Conservation (phyloP, 2,797 vertebrate species). For the Halcyon chelicuti region DNA sequence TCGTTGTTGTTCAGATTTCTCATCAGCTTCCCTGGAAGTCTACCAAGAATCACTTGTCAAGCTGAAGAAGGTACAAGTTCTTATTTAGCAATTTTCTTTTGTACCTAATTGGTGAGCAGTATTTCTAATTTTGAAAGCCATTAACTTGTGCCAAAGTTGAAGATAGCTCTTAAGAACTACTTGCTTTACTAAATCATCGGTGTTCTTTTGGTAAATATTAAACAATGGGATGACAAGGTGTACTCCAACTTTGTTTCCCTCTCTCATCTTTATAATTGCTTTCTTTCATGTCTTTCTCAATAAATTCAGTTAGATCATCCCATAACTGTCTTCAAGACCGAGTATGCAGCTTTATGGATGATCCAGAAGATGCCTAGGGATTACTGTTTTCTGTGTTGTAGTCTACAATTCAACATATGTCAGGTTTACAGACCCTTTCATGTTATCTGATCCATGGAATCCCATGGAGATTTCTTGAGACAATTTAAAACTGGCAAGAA, state of each 20-base stretch:
- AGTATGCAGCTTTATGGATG: background rate
- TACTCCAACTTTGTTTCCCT: background rate
- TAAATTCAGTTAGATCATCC: background rate
- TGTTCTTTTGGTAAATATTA: background rate
- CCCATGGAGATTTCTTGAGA: conserved; percentile 34
- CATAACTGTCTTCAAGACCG: background rate
- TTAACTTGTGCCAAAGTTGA: background rate
- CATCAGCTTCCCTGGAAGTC: background rate
- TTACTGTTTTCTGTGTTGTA: background rate
- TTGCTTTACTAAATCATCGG: background rate
- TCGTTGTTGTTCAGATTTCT: background rate
- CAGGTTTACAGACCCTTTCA: background rate
- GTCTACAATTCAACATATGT: background rate
- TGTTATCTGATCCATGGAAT: conserved; percentile 10
- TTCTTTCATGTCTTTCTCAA: background rate
- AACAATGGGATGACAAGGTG: background rate
- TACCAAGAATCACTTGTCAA: background rate
- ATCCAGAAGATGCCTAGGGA: background rate
- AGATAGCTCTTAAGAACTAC: background rate
- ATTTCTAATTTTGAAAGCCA: background rate
- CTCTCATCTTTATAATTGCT: background rate
- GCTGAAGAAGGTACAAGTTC: background rate
- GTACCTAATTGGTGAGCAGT: background rate
- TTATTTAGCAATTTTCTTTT: background rate
- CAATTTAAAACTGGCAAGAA: conserved; percentile 26